Percentiles rank a stretch among this genome's conserved stretches.
These are phyloP conservation scores for Elymnias hypermnestra DNA, from an alignment of 1,140 invertebrate species.

Conservation along the genomic window DNA sequence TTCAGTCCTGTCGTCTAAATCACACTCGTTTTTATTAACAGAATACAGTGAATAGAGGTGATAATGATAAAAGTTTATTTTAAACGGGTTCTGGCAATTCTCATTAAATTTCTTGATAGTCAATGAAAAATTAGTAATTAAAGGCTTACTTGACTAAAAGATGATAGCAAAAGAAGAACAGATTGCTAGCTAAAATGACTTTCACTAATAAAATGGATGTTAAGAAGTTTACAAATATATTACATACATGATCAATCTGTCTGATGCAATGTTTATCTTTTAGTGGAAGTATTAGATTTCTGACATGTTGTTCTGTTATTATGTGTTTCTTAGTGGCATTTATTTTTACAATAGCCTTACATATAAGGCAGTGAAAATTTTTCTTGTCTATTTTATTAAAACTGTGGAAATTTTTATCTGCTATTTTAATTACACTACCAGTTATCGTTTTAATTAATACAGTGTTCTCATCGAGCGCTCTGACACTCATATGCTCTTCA, in stretches of 20 bases:
- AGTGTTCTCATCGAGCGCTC: background rate
- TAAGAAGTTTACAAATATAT: too few relatives aligned
- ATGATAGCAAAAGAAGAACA: background rate
- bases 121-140: background rate
- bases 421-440: constrained; percentile 5
- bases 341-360: constrained; percentile 10
- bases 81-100: too few relatives aligned
- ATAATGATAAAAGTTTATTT: too few relatives aligned
- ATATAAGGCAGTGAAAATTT: constrained; percentile 10
- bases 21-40: too few relatives aligned
- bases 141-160: background rate
- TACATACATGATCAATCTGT: constrained; percentile 7
- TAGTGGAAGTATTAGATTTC: constrained; percentile 3
- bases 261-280: constrained; percentile 17
- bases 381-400: constrained; percentile 3
- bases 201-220: too few relatives aligned
- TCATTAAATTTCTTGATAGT: too few relatives aligned
- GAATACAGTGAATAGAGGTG: too few relatives aligned
- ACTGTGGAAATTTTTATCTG: constrained; percentile 10
- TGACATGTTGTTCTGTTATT: constrained; percentile 9
- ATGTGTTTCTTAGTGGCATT: constrained; percentile 7
- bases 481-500: constrained; percentile 7
- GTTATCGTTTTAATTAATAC: constrained; percentile 13
- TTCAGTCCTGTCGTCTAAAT: background rate
- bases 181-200: too few relatives aligned